Percentiles rank a stretch among this genome's conserved stretches.
Conservation (phyloP, 2,888 invertebrate species). For the Endotricha flammealis region DNA sequence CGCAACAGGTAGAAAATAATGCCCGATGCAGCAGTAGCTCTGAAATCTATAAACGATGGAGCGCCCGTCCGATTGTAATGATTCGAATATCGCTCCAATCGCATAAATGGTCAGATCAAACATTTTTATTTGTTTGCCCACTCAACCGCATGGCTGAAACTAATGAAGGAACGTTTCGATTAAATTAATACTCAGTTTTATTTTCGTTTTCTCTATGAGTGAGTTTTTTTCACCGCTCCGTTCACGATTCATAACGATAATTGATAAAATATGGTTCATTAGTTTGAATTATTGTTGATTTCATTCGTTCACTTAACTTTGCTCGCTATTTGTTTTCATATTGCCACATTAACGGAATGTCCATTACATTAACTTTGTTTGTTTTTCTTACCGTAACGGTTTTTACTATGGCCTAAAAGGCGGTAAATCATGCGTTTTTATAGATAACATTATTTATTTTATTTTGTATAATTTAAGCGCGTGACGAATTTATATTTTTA, state of each 20-base stretch:
- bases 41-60: slow-evolving; percentile 35
- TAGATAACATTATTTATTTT: no score
- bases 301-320: slow-evolving; percentile 22
- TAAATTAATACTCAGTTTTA: slow-evolving; percentile 68
- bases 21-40: slow-evolving; percentile 24
- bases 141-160: slow-evolving; percentile 67
- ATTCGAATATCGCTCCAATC: slow-evolving; percentile 61
- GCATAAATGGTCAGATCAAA: slow-evolving; percentile 68
- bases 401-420: background rate
- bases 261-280: slow-evolving; percentile 55
- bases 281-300: slow-evolving; percentile 41
- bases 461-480: no score
- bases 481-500: no score
- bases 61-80: slow-evolving; percentile 49
- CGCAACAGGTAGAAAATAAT: slow-evolving; percentile 25
- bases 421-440: background rate
- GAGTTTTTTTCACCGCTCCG: slow-evolving; percentile 42
- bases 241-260: slow-evolving; percentile 44
- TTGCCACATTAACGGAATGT: slow-evolving; percentile 13
- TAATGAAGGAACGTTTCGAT: slow-evolving; percentile 74
- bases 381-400: background rate
- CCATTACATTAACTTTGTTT: slow-evolving; percentile 9
- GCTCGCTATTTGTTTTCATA: slow-evolving; percentile 19
- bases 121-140: slow-evolving; percentile 73
- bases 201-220: slow-evolving; percentile 48